These are phyloP conservation scores for Tragelaphus scriptus DNA, from an alignment of 2,113 vertebrate species.

Conservation along the genomic window DNA sequence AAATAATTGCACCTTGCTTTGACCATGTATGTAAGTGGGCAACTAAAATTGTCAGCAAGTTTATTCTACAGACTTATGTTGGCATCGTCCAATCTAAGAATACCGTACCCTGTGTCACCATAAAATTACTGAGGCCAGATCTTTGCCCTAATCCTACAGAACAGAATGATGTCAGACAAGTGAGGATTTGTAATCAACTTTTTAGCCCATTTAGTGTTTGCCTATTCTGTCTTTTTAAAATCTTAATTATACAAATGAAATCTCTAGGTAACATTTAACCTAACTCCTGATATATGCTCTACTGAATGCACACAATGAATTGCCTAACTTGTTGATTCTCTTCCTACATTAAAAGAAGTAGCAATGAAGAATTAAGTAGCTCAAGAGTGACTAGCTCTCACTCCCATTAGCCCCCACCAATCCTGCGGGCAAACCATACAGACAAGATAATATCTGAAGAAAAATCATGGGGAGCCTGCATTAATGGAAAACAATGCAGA, in stretches of 20 bases:
- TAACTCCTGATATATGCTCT: neutral
- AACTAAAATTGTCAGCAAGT: neutral
- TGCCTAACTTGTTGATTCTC: neutral
- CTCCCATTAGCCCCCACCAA: neutral
- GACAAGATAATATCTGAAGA: neutral
- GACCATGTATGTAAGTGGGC: neutral
- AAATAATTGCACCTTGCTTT: neutral
- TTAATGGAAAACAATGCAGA: neutral
- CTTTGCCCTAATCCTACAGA: neutral
- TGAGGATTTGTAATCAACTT: neutral
- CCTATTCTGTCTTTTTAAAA: neutral
- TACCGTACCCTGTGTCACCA: neutral
- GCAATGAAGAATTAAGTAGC: neutral
- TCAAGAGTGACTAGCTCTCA: neutral
- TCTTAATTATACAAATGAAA: neutral
- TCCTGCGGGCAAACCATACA: neutral
- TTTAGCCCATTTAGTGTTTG: neutral
- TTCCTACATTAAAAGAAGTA: neutral
- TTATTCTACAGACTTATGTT: neutral
- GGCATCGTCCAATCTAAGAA: neutral
- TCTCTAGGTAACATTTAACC: neutral
- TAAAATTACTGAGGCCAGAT: neutral
- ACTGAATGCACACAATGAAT: neutral
- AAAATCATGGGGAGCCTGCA: neutral
- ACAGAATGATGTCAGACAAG: neutral